Evolutionary conservation across 1,140 invertebrate genomes (phyloP), one percentile per base, ranked within the genome.

Genomic region (Hylaeus volcanicus): DNA sequence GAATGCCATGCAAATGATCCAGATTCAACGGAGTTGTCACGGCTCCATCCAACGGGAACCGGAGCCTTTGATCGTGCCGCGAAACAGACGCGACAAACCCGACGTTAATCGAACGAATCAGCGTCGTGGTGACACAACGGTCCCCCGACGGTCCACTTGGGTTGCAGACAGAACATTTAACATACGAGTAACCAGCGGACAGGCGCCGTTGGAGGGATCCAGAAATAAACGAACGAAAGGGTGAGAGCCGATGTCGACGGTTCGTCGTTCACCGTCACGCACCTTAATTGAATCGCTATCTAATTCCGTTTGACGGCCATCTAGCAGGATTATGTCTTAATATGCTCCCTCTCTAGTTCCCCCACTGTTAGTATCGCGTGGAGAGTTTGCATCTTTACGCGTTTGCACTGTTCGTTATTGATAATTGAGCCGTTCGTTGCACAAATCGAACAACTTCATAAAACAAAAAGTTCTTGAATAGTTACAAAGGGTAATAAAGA

Each of bases 21-120:
- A 72, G 58, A 72, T 63, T 58, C 48, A 26, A 51, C 43, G 8
- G 5, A 45, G 3, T n/a, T 61, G n/a, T 11, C 39, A 5, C 53
- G 15, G 5, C 45, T 51, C 8, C 51, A 14, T 66, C 63, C 9
- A 45, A 45, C 51, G 4, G 26, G 15, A 43, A 14, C 76, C 5
- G 45, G 39, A 15, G 68, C 70, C 61, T 79, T 79, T 79, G 77
- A 79, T 79, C 77, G 70, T 56, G 70, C 69, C 77, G 70, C 51
- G 61, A 14, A 73, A 79, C 70, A 73, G 70, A 56, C 51, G 75
- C 61, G 14, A 14, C 51, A 39, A 63, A 43, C 56, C 1, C 69
- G 76, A 45, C 69, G 68, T 73, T 73, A 79, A 79, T 79, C 77
- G 77, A 73, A 79, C 77, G 76, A 79, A 79, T 79, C 76, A 63